Conservation (phyloP, 1,140 invertebrate species). For the Dreissena rostriformis region DNA sequence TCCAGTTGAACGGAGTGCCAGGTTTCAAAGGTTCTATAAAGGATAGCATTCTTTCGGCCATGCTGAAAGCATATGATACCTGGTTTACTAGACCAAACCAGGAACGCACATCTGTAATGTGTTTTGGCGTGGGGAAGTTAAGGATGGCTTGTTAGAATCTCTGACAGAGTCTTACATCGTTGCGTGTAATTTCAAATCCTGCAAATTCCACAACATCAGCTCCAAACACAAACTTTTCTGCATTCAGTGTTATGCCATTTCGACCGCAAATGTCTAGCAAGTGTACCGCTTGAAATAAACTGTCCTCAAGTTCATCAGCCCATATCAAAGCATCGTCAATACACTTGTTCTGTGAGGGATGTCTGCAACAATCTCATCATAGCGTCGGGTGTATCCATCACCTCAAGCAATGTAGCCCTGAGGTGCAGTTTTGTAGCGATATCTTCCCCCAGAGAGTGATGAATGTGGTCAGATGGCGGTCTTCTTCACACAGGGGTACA, state of each 20-base stretch:
- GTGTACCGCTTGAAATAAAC: constrained; percentile 39
- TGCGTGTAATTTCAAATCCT: constrained; percentile 59
- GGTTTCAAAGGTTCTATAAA: constrained; percentile 58
- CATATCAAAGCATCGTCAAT: constrained; percentile 62
- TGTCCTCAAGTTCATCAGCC: constrained; percentile 2
- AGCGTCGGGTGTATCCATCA: constrained; percentile 47
- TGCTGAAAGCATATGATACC: constrained; percentile 49
- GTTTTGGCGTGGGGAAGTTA: constrained; percentile 49
- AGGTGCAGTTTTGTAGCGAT: constrained; percentile 49
- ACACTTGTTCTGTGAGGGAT: constrained; percentile 57
- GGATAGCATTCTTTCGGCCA: constrained; percentile 53
- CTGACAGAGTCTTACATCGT: constrained; percentile 38
- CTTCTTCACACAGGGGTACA: constrained; percentile 23
- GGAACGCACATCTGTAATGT: constrained; percentile 59
- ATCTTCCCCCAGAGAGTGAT: constrained; percentile 59
- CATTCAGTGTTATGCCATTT: constrained; percentile 70
- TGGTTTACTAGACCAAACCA: constrained; percentile 55
- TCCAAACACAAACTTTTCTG: constrained; percentile 65
- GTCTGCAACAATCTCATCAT: constrained; percentile 55
- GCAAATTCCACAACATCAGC: constrained; percentile 61
- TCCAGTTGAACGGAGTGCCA: constrained; percentile 47
- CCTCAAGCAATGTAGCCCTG: constrained; percentile 58
- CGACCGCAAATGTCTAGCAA: constrained; percentile 61
- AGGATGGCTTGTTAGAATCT: constrained; percentile 45
- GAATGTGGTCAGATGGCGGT: constrained; percentile 62